These are phyloP conservation scores for Drosophila punjabiensis DNA, from an alignment of 1,140 invertebrate genomes.

Conservation along the genomic window DNA sequence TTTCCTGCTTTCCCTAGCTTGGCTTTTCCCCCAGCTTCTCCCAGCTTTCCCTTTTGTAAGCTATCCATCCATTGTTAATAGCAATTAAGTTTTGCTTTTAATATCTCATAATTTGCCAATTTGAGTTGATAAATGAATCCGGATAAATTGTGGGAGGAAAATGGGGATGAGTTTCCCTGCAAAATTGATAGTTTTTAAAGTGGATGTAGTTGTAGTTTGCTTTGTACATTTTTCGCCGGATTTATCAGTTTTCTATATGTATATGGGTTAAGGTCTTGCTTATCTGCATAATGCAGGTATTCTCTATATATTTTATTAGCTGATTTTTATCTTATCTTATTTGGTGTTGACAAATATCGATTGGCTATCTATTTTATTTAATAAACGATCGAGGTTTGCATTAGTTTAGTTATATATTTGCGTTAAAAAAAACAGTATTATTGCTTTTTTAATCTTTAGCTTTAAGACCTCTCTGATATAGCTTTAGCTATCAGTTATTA, in stretches of 20 bases:
- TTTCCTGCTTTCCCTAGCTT: background rate
- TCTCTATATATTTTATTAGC: background rate
- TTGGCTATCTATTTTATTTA: background rate
- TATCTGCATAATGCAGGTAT: background rate
- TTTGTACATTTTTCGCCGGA: background rate
- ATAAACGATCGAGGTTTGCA: background rate
- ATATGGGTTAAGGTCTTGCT: background rate
- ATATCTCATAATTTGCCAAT: conserved; percentile 43
- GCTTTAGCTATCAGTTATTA: background rate
- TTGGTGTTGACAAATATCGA: background rate
- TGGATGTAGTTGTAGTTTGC: background rate
- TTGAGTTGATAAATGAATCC: conserved; percentile 24
- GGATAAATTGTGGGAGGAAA: background rate
- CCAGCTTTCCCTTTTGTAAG: background rate
- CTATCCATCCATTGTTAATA: conserved; percentile 35
- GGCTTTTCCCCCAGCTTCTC: too few species aligned
- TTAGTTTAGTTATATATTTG: background rate
- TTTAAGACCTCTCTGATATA: background rate
- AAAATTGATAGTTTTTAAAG: background rate
- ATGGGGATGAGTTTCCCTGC: background rate
- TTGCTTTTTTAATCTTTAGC: background rate
- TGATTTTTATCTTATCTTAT: conserved; percentile 13
- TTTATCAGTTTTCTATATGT: background rate
- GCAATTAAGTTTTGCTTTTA: conserved; percentile 39
- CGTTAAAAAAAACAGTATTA: background rate